Conservation (phyloP, 2,797 vertebrate species). For the Enoplosus armatus region DNA sequence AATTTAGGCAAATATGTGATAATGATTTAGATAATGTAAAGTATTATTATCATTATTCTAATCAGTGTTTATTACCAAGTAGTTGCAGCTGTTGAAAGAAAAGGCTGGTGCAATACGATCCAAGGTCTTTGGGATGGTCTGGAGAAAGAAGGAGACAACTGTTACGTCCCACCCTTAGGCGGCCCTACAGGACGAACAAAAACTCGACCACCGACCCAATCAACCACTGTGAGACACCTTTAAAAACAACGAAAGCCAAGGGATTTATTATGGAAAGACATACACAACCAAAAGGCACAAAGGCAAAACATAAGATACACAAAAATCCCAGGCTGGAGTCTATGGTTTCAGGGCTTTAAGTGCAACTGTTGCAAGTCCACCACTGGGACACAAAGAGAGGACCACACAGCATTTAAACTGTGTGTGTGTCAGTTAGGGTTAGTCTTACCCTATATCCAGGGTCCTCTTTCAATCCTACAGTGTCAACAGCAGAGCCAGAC, state of each 20-base stretch:
- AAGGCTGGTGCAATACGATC: conserved; percentile 93
- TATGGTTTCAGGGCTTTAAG: not conserved
- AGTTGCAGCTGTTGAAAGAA: conserved; percentile 94
- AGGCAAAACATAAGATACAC: no score
- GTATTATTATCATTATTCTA: not conserved
- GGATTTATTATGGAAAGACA: no score
- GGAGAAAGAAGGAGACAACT: conserved; percentile 15
- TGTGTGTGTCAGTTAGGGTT: conserved; percentile 17
- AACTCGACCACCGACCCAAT: no score
- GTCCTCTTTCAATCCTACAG: conserved; percentile 86
- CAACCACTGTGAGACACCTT: no score
- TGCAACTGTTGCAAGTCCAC: not conserved
- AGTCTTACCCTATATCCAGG: conserved; percentile 90
- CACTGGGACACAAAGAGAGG: not conserved
- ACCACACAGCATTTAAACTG: not conserved
- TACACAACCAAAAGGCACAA: no score
- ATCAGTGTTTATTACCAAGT: conserved; percentile 86
- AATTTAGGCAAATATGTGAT: not conserved
- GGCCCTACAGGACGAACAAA: no score
- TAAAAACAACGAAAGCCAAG: no score
- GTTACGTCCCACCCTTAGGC: no score
- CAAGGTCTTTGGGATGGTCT: conserved; percentile 94
- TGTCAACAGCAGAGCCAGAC: conserved; percentile 85
- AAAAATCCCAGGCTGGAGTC: no score
- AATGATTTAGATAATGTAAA: not conserved